A percentile compares a stretch with the other conserved stretches of the same genome.
These are phyloP conservation scores for Phylloscopus trochilus DNA, from an alignment of 2,113 vertebrate species.

Conservation along the genomic window DNA sequence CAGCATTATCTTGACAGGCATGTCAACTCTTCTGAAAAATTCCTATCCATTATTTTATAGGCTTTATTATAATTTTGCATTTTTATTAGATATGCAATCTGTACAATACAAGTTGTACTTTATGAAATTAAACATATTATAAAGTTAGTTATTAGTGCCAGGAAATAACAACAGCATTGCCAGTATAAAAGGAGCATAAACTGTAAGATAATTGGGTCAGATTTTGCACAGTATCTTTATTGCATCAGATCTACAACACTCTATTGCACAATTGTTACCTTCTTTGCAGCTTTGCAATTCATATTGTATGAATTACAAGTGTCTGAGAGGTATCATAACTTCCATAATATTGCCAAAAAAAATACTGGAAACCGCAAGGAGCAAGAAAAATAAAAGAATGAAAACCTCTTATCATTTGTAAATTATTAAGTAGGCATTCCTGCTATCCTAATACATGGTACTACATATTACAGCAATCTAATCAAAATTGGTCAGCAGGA, in stretches of 20 bases:
- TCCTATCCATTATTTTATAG: background rate
- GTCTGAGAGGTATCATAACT: conserved; percentile 19
- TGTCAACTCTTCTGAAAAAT: conserved; percentile 33
- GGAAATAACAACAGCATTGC: background rate
- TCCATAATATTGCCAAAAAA: background rate
- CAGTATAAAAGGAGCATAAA: background rate
- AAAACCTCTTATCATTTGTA: conserved; percentile 6
- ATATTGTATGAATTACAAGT: background rate
- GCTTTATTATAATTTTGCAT: conserved; percentile 9
- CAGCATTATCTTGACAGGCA: conserved; percentile 44
- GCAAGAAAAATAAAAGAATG: conserved; percentile 3
- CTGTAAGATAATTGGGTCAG: conserved; percentile 4
- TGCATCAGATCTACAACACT: background rate
- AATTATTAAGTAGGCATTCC: conserved; percentile 24
- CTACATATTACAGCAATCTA: background rate
- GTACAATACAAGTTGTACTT: background rate
- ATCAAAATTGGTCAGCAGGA: conserved; percentile 45
- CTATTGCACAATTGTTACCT: background rate
- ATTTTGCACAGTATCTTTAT: conserved; percentile 26
- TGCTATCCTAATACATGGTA: background rate
- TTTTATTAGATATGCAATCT: background rate
- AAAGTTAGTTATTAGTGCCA: background rate
- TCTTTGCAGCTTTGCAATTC: conserved; percentile 26
- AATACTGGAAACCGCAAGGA: conserved; percentile 6
- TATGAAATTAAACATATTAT: background rate